These are phyloP conservation scores for Drosophila meridionalis DNA, from an alignment of 2,888 invertebrate species.

Conservation along the genomic window DNA sequence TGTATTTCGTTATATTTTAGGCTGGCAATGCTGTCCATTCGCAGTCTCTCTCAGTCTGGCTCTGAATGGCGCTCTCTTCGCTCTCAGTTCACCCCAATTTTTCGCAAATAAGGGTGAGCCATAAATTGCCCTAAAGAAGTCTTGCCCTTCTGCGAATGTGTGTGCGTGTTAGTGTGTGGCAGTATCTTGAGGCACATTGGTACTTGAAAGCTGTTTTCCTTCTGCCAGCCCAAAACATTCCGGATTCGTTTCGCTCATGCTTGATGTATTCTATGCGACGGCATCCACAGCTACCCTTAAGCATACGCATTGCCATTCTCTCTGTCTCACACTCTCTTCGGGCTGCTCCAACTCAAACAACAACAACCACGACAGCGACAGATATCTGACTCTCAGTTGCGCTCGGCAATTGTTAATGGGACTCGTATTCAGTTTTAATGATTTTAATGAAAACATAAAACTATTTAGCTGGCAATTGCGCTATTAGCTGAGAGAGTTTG, in stretches of 20 bases:
- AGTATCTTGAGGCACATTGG: conserved; percentile 46
- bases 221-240: conserved; percentile 35
- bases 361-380: conserved; percentile 19
- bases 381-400: conserved; percentile 15
- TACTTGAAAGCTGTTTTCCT: conserved; percentile 43
- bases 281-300: conserved; percentile 51
- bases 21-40: conserved; percentile 36
- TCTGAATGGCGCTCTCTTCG: conserved; percentile 12
- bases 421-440: conserved; percentile 49
- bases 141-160: conserved; percentile 19
- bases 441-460: conserved; percentile 59
- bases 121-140: conserved; percentile 47
- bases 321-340: not conserved
- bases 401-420: conserved; percentile 46
- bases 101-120: conserved; percentile 52
- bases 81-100: conserved; percentile 50
- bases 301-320: not conserved
- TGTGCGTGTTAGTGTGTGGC: conserved; percentile 2
- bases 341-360: conserved; percentile 12
- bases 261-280: conserved; percentile 32
- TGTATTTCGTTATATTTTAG: conserved; percentile 16
- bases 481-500: conserved; percentile 15
- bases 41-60: conserved; percentile 3
- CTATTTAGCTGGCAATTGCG: conserved; percentile 34
- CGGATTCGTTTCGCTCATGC: conserved; percentile 49